Percentiles rank a stretch among this genome's conserved stretches.
These are phyloP conservation scores for Penaeus chinensis DNA, from an alignment of 1,140 invertebrate genomes.

Conservation along the genomic window DNA sequence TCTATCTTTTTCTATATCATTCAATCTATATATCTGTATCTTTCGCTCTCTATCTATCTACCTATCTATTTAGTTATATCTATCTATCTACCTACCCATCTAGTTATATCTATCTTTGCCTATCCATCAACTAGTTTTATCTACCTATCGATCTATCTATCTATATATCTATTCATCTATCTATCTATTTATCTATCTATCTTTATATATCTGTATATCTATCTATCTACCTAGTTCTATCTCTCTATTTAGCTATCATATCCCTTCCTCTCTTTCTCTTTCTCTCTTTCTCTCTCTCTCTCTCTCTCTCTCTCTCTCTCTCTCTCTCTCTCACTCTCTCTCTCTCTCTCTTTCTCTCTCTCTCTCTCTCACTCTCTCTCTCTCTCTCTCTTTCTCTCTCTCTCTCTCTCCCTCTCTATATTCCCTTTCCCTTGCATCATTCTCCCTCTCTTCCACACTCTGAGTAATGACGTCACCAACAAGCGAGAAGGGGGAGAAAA, in stretches of 20 bases:
- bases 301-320: too few relatives aligned
- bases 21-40: too few relatives aligned
- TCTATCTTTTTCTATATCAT: too few relatives aligned
- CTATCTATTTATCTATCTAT: too few relatives aligned
- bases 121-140: neutral
- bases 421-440: neutral
- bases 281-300: neutral
- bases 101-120: neutral
- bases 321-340: too few relatives aligned
- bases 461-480: neutral
- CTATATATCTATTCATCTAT: too few relatives aligned
- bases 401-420: neutral
- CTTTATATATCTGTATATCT: too few relatives aligned
- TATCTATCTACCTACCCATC: neutral
- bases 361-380: neutral
- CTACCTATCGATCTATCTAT: neutral
- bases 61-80: neutral
- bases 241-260: too few relatives aligned
- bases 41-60: neutral
- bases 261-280: neutral
- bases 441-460: neutral
- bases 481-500: too few relatives aligned
- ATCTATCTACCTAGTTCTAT: too few relatives aligned
- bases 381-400: neutral
- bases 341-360: neutral